Evolutionary conservation across 2,888 invertebrate species (phyloP).

Genomic region (Scaptomyza parva): DNA sequence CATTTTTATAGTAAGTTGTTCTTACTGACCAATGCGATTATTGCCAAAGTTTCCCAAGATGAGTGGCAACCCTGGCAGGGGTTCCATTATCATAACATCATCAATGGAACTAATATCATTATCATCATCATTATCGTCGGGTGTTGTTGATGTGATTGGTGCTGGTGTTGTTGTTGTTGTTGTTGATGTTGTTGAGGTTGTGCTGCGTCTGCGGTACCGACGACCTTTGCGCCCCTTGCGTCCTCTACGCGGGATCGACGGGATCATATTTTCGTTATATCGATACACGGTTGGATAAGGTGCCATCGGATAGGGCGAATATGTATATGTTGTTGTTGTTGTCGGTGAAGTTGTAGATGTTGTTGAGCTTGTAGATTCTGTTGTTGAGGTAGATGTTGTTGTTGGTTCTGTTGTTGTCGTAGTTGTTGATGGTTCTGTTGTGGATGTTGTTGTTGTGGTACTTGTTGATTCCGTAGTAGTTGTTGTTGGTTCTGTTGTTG

Average conservation of each 20-base stretch:
- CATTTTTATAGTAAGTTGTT: not conserved
- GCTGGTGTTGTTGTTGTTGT: constrained; percentile 14
- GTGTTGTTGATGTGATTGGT: constrained; percentile 15
- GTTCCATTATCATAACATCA: constrained; percentile 44
- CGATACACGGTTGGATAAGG: constrained; percentile 52
- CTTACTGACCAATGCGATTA: constrained; percentile 49
- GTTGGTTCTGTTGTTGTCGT: constrained; percentile 7
- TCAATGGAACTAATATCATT: constrained; percentile 13
- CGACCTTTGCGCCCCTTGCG: constrained; percentile 59
- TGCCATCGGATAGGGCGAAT: constrained; percentile 44
- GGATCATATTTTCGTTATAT: constrained; percentile 12
- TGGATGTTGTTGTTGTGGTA: not conserved
- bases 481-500: constrained; percentile 5
- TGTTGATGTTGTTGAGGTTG: constrained; percentile 36
- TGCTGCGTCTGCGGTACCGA: constrained; percentile 50
- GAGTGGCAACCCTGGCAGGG: constrained; percentile 56
- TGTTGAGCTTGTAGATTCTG: not conserved
- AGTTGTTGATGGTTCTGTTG: constrained; percentile 14
- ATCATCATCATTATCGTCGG: not conserved
- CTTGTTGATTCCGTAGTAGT: not conserved
- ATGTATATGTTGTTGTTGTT: constrained; percentile 22
- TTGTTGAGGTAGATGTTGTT: not conserved
- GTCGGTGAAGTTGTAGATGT: constrained; percentile 1
- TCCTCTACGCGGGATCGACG: constrained; percentile 41
- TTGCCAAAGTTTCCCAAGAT: constrained; percentile 63